Percentiles rank a stretch among this genome's conserved stretches.
phyloP scores from a whole-genome alignment of 2,888 invertebrate genomes.

The Eupithecia dodoneata region DNA sequence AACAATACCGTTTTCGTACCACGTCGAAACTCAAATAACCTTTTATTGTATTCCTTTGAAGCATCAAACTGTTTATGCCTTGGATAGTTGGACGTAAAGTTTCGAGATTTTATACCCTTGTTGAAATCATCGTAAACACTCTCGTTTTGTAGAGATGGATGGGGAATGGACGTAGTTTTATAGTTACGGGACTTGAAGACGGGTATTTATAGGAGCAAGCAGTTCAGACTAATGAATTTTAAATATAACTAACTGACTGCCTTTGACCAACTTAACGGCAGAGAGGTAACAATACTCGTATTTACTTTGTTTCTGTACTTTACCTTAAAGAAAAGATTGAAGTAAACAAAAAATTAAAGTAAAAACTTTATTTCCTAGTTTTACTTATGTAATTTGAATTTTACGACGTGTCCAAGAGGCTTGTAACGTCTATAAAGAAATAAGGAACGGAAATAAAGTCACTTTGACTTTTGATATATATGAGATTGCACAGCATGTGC shows the following conservation, averaged over 20 bases:
- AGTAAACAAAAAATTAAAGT: too few relatives aligned
- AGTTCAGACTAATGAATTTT: not conserved
- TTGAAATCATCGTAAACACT: slow-evolving; percentile 37
- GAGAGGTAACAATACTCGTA: too few relatives aligned
- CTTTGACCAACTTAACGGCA: not conserved
- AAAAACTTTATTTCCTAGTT: too few relatives aligned
- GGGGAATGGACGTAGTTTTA: slow-evolving; percentile 13
- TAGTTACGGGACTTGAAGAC: not conserved
- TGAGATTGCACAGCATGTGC: not conserved
- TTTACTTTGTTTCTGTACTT: too few relatives aligned
- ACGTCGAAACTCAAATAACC: slow-evolving; percentile 32
- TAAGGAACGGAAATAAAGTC: too few relatives aligned
- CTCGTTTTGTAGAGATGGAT: slow-evolving; percentile 22
- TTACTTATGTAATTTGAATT: too few relatives aligned
- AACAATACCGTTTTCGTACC: slow-evolving; percentile 35
- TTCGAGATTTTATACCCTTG: slow-evolving; percentile 37
- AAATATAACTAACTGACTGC: not conserved
- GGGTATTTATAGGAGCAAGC: slow-evolving; percentile 1
- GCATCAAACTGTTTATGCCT: slow-evolving; percentile 35
- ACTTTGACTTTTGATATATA: too few relatives aligned
- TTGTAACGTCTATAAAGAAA: too few relatives aligned
- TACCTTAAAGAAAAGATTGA: too few relatives aligned
- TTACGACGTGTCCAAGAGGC: too few relatives aligned
- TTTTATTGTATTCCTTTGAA: slow-evolving; percentile 39
- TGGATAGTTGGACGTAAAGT: slow-evolving; percentile 35